These are phyloP conservation scores for Lepidocyrtoides sp. DNA, from an alignment of 2,888 invertebrate species.

Conservation along the genomic window DNA sequence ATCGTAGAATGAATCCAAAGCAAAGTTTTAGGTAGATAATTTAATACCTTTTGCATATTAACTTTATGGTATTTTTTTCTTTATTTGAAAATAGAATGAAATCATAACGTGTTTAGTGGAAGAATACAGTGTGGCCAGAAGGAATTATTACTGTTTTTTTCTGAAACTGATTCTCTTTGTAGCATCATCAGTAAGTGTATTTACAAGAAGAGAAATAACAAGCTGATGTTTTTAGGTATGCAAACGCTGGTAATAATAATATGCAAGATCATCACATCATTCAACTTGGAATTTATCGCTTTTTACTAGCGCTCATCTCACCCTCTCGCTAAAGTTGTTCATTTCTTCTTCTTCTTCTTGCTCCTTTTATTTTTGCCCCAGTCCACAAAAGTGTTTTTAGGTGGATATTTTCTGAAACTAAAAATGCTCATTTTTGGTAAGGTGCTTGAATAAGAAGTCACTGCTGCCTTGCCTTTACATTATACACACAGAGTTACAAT, in stretches of 20 bases:
- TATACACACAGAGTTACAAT: too few relatives aligned
- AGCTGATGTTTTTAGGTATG: neutral
- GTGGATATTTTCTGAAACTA: neutral
- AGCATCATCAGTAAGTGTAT: neutral
- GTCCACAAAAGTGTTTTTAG: conserved; percentile 18
- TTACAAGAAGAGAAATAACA: neutral
- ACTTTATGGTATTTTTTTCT: neutral
- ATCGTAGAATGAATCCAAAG: too few relatives aligned
- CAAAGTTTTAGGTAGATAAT: neutral
- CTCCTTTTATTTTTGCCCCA: conserved; percentile 46
- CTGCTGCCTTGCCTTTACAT: too few relatives aligned
- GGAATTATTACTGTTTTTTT: conserved; percentile 61
- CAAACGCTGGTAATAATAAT: conserved; percentile 37
- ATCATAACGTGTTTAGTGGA: conserved; percentile 1
- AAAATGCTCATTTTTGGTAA: conserved; percentile 46
- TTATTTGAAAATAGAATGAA: conserved; percentile 9
- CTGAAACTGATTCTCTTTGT: conserved; percentile 1
- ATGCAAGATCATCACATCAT: conserved; percentile 79
- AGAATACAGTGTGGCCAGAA: conserved; percentile 54
- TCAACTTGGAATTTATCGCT: conserved; percentile 70
- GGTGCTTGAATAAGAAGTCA: too few relatives aligned
- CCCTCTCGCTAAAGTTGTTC: conserved; percentile 1
- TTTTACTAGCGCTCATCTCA: too few relatives aligned
- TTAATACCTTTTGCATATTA: neutral
- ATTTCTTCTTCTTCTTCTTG: neutral